A percentile compares a stretch with the other conserved stretches of the same genome.
phyloP scores from a whole-genome alignment of 2,888 invertebrate genomes.

The Amorpha juglandis region DNA sequence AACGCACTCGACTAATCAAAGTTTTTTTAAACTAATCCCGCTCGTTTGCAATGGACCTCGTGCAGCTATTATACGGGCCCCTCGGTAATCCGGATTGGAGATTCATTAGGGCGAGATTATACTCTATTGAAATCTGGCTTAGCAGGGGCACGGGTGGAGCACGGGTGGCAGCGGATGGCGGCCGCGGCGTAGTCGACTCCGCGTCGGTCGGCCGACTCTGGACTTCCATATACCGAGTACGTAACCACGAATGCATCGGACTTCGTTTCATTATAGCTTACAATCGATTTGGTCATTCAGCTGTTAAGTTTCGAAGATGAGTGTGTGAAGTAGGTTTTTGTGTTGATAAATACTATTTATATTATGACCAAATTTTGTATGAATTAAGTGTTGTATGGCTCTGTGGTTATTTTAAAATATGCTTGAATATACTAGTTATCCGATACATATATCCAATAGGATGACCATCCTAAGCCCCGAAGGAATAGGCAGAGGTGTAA shows the following conservation, averaged over 20 bases:
- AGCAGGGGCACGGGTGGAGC: slow-evolving; percentile 60
- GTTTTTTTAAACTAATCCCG: slow-evolving; percentile 73
- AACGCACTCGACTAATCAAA: slow-evolving; percentile 67
- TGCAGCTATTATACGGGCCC: slow-evolving; percentile 71
- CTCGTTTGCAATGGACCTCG: slow-evolving; percentile 71
- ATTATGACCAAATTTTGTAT: too few species aligned
- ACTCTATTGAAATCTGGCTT: slow-evolving; percentile 84
- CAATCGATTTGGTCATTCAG: slow-evolving; percentile 7
- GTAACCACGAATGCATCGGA: slow-evolving; percentile 31
- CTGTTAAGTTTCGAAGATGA: not conserved
- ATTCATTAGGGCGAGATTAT: slow-evolving; percentile 85
- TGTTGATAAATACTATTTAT: not conserved
- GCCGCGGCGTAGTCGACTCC: slow-evolving; percentile 37
- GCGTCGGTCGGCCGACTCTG: slow-evolving; percentile 22
- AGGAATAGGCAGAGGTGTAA: too few species aligned
- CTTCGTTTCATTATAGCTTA: slow-evolving; percentile 20
- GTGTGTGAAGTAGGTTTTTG: not conserved
- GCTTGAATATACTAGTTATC: too few species aligned
- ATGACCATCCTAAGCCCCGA: too few species aligned
- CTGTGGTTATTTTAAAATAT: too few species aligned
- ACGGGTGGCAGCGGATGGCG: too few species aligned
- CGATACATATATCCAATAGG: too few species aligned
- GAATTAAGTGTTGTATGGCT: too few species aligned
- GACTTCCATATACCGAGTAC: slow-evolving; percentile 1
- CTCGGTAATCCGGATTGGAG: slow-evolving; percentile 82